Percentiles rank a stretch among this genome's conserved stretches.
Conservation (phyloP, 2,113 vertebrate species). For the Perccottus glenii region DNA sequence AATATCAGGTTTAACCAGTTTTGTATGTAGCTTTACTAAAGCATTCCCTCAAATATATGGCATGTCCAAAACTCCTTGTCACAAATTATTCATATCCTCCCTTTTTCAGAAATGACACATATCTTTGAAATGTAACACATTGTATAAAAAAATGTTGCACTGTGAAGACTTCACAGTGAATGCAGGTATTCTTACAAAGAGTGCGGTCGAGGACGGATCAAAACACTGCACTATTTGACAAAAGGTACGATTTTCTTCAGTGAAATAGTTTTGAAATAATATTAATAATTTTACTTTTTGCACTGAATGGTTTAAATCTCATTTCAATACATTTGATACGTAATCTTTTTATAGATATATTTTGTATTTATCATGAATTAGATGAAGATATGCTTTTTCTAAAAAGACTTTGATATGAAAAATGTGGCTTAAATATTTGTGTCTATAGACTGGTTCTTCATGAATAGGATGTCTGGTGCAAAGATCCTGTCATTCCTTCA, state of each 20-base stretch:
- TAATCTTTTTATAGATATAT: too few relatives aligned
- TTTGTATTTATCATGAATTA: not conserved
- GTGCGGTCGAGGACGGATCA: constrained; percentile 26
- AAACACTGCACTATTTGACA: constrained; percentile 39
- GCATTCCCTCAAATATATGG: not conserved
- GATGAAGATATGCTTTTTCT: not conserved
- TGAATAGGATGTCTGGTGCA: constrained; percentile 60
- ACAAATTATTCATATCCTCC: constrained; percentile 30
- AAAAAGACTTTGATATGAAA: not conserved
- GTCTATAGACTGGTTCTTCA: not conserved
- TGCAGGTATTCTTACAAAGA: constrained; percentile 52
- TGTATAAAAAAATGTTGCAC: constrained; percentile 67
- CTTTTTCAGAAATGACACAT: constrained; percentile 68
- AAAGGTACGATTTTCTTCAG: constrained; percentile 54
- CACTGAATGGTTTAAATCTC: too few relatives aligned
- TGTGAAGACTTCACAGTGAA: constrained; percentile 41
- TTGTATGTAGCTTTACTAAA: not conserved
- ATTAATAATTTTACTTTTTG: not conserved
- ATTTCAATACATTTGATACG: too few relatives aligned
- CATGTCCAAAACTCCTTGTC: constrained; percentile 3
- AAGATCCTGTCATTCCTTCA: constrained; percentile 57
- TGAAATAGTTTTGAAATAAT: not conserved
- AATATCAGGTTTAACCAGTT: too few relatives aligned
- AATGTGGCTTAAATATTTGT: not conserved
- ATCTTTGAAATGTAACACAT: constrained; percentile 76